Conservation (phyloP, 2,113 vertebrate genomes). For the Brachyhypopomus gauderio region DNA sequence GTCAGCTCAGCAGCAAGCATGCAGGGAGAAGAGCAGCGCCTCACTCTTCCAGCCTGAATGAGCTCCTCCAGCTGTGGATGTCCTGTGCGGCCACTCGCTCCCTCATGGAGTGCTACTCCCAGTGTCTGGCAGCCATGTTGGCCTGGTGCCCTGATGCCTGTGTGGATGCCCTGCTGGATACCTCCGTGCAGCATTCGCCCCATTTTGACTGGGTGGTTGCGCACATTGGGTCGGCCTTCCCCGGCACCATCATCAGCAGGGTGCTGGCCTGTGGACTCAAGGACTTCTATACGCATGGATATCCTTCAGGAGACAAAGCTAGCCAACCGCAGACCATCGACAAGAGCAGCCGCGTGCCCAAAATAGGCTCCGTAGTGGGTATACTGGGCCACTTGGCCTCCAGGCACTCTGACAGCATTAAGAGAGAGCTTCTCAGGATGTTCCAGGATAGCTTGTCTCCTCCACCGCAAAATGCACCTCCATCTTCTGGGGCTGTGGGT, state of each 20-base stretch:
- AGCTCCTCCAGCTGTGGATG: slow-evolving; percentile 95
- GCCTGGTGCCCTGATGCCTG: slow-evolving; percentile 90
- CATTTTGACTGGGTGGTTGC: slow-evolving; percentile 98
- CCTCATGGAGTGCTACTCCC: slow-evolving; percentile 92
- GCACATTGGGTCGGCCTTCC: slow-evolving; percentile 93
- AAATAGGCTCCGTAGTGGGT: slow-evolving; percentile 92
- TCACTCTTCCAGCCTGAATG: slow-evolving; percentile 85
- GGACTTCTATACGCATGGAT: slow-evolving; percentile 87
- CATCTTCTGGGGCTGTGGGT: slow-evolving; percentile 60
- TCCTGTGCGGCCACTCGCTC: slow-evolving; percentile 85
- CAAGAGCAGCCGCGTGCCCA: slow-evolving; percentile 84
- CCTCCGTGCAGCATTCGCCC: slow-evolving; percentile 91
- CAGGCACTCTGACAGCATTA: slow-evolving; percentile 88
- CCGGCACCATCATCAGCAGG: slow-evolving; percentile 90
- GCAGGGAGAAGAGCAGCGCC: slow-evolving; percentile 83
- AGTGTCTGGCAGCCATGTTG: slow-evolving; percentile 89
- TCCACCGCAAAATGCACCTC: slow-evolving; percentile 63
- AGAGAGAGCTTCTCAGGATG: slow-evolving; percentile 88
- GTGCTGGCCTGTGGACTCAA: slow-evolving; percentile 92
- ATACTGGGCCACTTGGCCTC: slow-evolving; percentile 89
- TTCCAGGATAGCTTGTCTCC: slow-evolving; percentile 88
- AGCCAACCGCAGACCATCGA: slow-evolving; percentile 63
- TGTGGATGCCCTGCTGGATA: slow-evolving; percentile 89
- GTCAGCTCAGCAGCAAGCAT: slow-evolving; percentile 92
- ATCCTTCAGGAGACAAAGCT: slow-evolving; percentile 66